phyloP scores from a whole-genome alignment of 1,140 invertebrate species.

The Heliothis subflexa region DNA sequence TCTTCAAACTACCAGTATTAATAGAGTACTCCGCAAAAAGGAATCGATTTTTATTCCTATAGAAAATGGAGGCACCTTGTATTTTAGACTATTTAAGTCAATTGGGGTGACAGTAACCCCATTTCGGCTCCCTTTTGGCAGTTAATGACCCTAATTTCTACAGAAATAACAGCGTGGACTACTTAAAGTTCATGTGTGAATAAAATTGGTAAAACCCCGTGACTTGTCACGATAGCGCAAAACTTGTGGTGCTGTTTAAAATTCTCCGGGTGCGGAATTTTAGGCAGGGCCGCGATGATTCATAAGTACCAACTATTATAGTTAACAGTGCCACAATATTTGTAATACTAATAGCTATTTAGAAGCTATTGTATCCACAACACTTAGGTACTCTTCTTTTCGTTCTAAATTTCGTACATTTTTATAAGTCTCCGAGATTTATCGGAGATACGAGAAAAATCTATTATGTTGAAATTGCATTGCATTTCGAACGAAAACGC shows the following conservation, averaged over 20 bases:
- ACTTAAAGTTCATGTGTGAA: constrained; percentile 1
- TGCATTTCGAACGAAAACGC: background rate
- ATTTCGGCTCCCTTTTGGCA: constrained; percentile 17
- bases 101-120: constrained; percentile 9
- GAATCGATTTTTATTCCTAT: background rate
- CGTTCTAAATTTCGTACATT: no score
- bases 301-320: background rate
- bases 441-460: no score
- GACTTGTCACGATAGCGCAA: constrained; percentile 5
- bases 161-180: background rate
- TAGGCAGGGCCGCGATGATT: constrained; percentile 14
- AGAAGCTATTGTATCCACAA: no score
- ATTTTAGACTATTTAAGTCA: background rate
- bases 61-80: background rate
- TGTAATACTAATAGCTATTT: no score
- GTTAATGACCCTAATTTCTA: constrained; percentile 3
- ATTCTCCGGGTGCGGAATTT: constrained; percentile 15
- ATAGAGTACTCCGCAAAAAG: background rate
- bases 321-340: background rate
- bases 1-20: background rate
- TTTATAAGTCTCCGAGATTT: no score
- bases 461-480: no score
- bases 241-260: background rate
- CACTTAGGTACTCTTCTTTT: no score
- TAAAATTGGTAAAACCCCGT: constrained; percentile 11